Percentiles rank a stretch among this genome's conserved stretches.
Evolutionary conservation across 2,113 vertebrate species (phyloP).

Genomic region (Scytalopus superciliaris): DNA sequence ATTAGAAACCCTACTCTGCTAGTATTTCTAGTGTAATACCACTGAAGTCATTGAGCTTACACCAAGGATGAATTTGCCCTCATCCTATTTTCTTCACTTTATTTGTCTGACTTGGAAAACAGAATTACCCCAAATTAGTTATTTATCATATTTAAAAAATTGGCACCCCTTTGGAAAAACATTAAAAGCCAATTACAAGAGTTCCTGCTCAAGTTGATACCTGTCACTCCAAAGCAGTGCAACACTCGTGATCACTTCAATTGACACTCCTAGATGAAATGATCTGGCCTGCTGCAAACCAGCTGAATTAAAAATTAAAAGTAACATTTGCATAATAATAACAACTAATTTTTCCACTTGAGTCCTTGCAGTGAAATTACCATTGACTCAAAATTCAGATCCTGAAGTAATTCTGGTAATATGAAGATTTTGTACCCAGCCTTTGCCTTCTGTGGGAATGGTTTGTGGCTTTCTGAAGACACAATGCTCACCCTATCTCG

Average conservation of each 20-base stretch:
- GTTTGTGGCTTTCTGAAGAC: background rate
- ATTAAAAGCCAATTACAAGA: background rate
- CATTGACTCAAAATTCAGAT: background rate
- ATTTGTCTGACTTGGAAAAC: constrained; percentile 20
- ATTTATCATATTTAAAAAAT: background rate
- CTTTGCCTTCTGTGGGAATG: background rate
- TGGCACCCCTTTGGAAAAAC: background rate
- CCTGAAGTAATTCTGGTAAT: background rate
- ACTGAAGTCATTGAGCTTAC: background rate
- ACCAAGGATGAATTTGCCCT: background rate
- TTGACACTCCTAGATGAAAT: background rate
- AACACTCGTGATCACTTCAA: background rate
- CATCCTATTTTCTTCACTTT: background rate
- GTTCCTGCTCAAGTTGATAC: background rate
- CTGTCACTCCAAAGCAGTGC: background rate
- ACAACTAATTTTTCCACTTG: background rate
- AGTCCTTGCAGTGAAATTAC: background rate
- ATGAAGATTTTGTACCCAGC: background rate
- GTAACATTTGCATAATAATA: background rate
- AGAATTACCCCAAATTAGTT: background rate
- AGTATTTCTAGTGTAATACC: background rate
- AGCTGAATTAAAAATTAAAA: background rate
- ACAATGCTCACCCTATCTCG: background rate
- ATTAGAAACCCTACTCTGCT: background rate
- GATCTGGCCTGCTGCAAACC: background rate